Evolutionary conservation across 2,113 vertebrate genomes (phyloP), one percentile per base, ranked within the genome.

Genomic region (Tetraodon nigroviridis): DNA sequence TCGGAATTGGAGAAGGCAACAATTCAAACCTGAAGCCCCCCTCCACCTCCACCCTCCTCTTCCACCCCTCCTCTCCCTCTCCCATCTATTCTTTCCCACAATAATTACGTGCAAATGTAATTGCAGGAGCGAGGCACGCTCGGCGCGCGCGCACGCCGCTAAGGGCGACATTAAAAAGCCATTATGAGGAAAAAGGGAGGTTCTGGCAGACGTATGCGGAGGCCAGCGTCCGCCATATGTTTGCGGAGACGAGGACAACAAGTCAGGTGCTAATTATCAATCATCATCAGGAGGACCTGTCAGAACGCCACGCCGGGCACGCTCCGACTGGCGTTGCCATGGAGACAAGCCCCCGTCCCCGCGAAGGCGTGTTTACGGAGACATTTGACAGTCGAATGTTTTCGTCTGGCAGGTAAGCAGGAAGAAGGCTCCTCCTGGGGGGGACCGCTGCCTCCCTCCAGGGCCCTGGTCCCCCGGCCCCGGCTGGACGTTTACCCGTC

Each of bases 261-360:
- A 87, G 82, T 84, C 82, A 86, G 80, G 81, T 87, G 78, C 81
- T 84, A 89, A 89, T 89, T 86, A 84, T 89, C 86, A 89, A 87
- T 87, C 87, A 86, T 81, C 83, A 87, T 89, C 86, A 85, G 77
- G 58, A 78, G 62, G 70, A 69, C 22, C 78, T 78, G 82, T 86
- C 80, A 84, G 73, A 83, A 81, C n/a, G 70, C 73, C 47, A 53
- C 49, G 70, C 55, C 32, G 55, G 76, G 74, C 80, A 83, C 45
- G 27, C 79, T 85, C 71, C 27, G 73, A 70, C 76, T 83, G 20
- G 58, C 3, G 86, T 87, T 84, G 78, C 87, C 85, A 86, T 87
- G 87, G 86, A 82, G 84, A 86, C 83, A 76, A 77, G 73, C 81
- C 69, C 73, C 84, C 78, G 73, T 84, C 70, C 69, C 59, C 54